phyloP scores from a whole-genome alignment of 2,797 vertebrate genomes.

The Gymnopithys bicolor region DNA sequence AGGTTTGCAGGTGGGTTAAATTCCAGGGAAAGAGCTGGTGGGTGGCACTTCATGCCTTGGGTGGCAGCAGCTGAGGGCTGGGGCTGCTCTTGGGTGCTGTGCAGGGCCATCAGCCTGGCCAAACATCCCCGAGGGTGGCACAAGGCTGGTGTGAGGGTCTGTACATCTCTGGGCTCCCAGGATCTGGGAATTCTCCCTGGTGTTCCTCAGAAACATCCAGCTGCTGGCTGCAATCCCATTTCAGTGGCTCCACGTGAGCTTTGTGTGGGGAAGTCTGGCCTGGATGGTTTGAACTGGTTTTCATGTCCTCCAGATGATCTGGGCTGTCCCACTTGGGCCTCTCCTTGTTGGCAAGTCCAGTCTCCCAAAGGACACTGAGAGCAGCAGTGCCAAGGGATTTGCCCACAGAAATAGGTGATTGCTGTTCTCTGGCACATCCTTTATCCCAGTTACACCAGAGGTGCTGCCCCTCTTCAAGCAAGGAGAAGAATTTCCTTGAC shows the following conservation, averaged over 20 bases:
- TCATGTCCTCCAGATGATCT: not conserved
- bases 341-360: rapidly evolving
- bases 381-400: not conserved
- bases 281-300: rapidly evolving
- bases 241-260: rapidly evolving
- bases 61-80: not conserved
- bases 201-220: not conserved
- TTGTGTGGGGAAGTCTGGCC: not conserved
- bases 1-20: not conserved
- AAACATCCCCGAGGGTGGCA: rapidly evolving
- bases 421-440: rapidly evolving
- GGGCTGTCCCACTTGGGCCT: not conserved
- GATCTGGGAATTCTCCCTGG: not conserved
- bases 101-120: not conserved
- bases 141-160: not conserved
- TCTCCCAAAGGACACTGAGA: not conserved
- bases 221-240: rapidly evolving
- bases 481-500: not conserved
- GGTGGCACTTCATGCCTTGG: not conserved
- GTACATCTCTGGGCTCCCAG: not conserved
- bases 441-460: rapidly evolving
- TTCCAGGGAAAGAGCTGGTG: not conserved
- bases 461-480: not conserved
- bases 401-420: rapidly evolving
- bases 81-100: not conserved